Base-by-base conservation (phyloP, 2,113 vertebrate genomes). In the Neolamprologus devosi region DNA sequence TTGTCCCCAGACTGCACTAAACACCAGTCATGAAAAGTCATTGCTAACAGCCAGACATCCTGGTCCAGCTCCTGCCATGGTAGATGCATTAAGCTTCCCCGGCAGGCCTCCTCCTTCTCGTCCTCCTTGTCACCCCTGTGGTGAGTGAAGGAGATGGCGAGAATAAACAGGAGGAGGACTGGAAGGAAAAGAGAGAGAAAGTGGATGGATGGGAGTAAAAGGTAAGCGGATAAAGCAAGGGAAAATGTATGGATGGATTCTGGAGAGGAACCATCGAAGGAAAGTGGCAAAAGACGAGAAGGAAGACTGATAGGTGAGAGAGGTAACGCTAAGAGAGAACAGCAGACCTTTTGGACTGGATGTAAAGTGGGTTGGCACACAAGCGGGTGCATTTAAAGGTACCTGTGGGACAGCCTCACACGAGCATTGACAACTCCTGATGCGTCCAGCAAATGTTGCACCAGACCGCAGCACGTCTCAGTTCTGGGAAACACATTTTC, bases 401-500 rank as follows among this genome's bases (percentile, higher is more conserved):
- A 86, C 87, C 87, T 83, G 49, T 83, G 86, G 90, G 93, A 93
- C 70, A 6, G 23, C 55, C 81, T 86, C 13, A 73, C 80, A 85
- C 54, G 85, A 93, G 93, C 88, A 54, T 86, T 85, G 80, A 81
- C 85, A 57, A 28, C 81, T 16, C 65, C 82, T 95, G 94, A 96
- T 96, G 88, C 80, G 35, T 94, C 81, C 88, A 94, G 85, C 96
- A 96, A 95, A 94, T 96, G 95, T 83, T 90, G 33, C 78, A 79
- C 45, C 26, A 8, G 35, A 87, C 80, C 35, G 3, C 90, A 28
- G 28, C 82, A 51, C 47, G 82, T 86, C 85, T 85, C 10, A 12
- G 60, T 84, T 83, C 95, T 96, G 95, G 86, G 85, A 95, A 95
- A 95, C 84, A 85, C 93, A 95, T 96, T 91, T 93, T 80, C 89